Conservation (phyloP, 2,888 invertebrate genomes). For the Chorisops tibialis region DNA sequence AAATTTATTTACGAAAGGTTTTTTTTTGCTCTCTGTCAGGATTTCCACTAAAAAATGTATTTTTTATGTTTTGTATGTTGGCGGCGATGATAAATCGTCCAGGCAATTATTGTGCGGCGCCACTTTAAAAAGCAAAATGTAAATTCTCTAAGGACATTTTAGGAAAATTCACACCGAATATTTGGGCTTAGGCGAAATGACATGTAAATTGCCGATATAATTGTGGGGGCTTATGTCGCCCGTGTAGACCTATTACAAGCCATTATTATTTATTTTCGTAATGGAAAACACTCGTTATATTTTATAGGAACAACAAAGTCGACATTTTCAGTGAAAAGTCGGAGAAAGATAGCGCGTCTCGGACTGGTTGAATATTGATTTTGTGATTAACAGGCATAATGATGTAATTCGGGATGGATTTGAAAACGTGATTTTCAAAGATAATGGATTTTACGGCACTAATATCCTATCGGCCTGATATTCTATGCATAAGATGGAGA, state of each 20-base stretch:
- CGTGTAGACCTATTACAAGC: background rate
- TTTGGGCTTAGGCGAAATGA: background rate
- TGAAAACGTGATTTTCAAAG: slow-evolving; percentile 21
- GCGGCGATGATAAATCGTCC: slow-evolving; percentile 13
- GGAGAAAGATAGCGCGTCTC: background rate
- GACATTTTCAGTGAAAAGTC: background rate
- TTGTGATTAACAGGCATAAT: too few relatives aligned
- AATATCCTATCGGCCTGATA: slow-evolving; percentile 2
- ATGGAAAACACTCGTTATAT: background rate
- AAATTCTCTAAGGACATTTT: background rate
- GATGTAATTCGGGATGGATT: slow-evolving; percentile 12
- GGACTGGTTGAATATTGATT: too few relatives aligned
- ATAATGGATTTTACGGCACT: slow-evolving; percentile 14
- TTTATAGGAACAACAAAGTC: background rate
- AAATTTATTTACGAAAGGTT: slow-evolving; percentile 10
- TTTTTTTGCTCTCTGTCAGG: background rate
- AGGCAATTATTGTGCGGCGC: slow-evolving; percentile 16
- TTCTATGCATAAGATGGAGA: slow-evolving; percentile 17
- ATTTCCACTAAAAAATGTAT: background rate
- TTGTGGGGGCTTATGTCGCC: slow-evolving; percentile 6
- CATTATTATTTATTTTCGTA: too few relatives aligned
- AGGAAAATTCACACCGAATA: background rate
- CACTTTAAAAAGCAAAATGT: slow-evolving; percentile 5
- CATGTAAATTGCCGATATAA: slow-evolving; percentile 12
- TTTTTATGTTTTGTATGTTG: background rate